These are phyloP conservation scores for Schizothorax lantsangensis DNA, from an alignment of 2,797 vertebrate genomes.

Conservation along the genomic window DNA sequence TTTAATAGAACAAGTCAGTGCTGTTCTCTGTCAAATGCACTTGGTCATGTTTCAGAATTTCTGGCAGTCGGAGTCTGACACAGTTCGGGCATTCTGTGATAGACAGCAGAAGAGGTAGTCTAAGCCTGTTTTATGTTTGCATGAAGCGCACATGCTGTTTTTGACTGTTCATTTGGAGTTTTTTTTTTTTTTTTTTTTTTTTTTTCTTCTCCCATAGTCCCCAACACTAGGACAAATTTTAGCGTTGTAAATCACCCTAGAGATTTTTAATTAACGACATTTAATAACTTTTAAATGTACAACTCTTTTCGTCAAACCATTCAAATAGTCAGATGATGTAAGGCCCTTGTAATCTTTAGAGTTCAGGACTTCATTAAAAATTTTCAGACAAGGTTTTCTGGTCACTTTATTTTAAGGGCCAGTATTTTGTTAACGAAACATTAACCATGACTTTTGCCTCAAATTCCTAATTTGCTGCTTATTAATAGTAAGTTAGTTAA, in stretches of 20 bases:
- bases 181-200: background rate
- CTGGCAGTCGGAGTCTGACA: constrained; percentile 77
- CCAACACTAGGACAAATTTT: background rate
- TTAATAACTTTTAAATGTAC: background rate
- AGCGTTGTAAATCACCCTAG: background rate
- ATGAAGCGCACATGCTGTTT: background rate
- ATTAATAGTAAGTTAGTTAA: too few relatives aligned
- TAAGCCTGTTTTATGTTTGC: background rate
- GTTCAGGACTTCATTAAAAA: background rate
- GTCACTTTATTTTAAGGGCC: too few relatives aligned
- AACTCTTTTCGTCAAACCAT: background rate
- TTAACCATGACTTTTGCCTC: too few relatives aligned
- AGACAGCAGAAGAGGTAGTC: constrained; percentile 79
- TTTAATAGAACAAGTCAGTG: background rate
- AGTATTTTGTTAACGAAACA: too few relatives aligned
- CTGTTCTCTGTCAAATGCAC: background rate
- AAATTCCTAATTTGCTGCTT: too few relatives aligned
- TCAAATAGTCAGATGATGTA: background rate
- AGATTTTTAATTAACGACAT: background rate
- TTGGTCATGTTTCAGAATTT: constrained; percentile 76
- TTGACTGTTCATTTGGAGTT: background rate
- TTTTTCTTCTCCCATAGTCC: background rate
- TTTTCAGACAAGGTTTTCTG: background rate
- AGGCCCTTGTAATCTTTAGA: background rate
- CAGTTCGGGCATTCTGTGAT: constrained; percentile 80